Evolutionary conservation across 2,888 invertebrate species (phyloP).

Genomic region (Polylopha cassiicola): DNA sequence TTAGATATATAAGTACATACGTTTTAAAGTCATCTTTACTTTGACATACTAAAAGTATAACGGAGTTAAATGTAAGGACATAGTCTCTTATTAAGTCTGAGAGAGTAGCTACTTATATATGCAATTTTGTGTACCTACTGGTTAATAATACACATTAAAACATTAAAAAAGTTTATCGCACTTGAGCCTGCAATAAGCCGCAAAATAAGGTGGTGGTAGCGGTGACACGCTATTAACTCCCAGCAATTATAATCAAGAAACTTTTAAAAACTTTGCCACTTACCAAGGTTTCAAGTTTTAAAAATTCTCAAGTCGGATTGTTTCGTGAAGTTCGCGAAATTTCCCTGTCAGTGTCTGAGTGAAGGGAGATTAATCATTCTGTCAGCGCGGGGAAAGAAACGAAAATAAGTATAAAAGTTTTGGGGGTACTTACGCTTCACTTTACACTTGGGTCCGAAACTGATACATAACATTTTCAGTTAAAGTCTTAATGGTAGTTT

Average conservation of each 20-base stretch:
- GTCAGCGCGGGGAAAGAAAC: conserved; percentile 37
- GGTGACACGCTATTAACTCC: conserved; percentile 27
- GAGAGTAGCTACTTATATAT: too few relatives aligned
- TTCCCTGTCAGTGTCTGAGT: conserved; percentile 43
- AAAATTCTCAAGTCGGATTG: conserved; percentile 35
- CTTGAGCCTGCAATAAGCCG: conserved; percentile 21
- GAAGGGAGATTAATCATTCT: conserved; percentile 49
- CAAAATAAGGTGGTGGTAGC: conserved; percentile 3
- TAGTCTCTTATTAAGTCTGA: too few relatives aligned
- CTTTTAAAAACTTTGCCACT: conserved; percentile 32
- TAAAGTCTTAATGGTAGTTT: background rate
- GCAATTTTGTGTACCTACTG: too few relatives aligned
- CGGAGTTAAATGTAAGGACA: too few relatives aligned
- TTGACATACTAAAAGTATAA: too few relatives aligned
- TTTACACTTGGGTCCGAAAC: background rate
- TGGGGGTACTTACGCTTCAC: conserved; percentile 5
- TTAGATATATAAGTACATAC: too few relatives aligned
- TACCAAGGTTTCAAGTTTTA: conserved; percentile 23
- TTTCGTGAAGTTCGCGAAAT: conserved; percentile 42
- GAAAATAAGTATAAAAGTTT: conserved; percentile 23
- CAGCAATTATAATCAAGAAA: conserved; percentile 31
- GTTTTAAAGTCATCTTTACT: too few relatives aligned
- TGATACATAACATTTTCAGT: conserved; percentile 15
- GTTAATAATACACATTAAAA: too few relatives aligned
- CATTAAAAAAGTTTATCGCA: conserved; percentile 8